These are phyloP conservation scores for Rhynchophorus ferrugineus DNA, from an alignment of 1,140 invertebrate genomes.

Conservation along the genomic window DNA sequence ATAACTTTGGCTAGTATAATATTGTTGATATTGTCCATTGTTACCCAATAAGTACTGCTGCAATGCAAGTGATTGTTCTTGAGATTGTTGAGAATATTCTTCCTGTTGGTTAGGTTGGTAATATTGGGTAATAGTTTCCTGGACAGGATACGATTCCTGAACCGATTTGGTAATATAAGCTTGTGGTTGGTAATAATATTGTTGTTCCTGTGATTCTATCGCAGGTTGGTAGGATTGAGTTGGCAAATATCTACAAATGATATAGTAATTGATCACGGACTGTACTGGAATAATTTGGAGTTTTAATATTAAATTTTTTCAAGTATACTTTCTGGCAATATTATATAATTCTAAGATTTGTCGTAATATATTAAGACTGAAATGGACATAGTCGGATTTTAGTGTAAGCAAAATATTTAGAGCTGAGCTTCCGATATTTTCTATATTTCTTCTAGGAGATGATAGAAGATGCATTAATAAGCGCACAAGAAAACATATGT, in stretches of 20 bases:
- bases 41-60: not conserved
- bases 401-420: too few relatives aligned
- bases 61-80: not conserved
- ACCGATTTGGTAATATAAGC: not conserved
- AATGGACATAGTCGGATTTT: too few relatives aligned
- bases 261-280: too few relatives aligned
- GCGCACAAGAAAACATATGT: too few relatives aligned
- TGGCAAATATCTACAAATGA: conserved; percentile 1
- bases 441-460: too few relatives aligned
- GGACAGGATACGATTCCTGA: not conserved
- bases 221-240: conserved; percentile 10
- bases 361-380: too few relatives aligned
- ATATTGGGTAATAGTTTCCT: conserved; percentile 2
- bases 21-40: not conserved
- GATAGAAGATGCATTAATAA: too few relatives aligned
- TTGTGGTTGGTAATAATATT: conserved; percentile 17
- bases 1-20: not conserved
- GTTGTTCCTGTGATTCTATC: conserved; percentile 10
- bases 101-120: not conserved
- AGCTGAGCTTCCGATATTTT: too few relatives aligned
- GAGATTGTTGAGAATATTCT: conserved; percentile 2
- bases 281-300: too few relatives aligned
- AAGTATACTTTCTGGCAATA: too few relatives aligned
- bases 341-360: too few relatives aligned
- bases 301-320: too few relatives aligned